Base-by-base conservation (phyloP, 1,140 invertebrate genomes). In the Xylocopa sonorina region DNA sequence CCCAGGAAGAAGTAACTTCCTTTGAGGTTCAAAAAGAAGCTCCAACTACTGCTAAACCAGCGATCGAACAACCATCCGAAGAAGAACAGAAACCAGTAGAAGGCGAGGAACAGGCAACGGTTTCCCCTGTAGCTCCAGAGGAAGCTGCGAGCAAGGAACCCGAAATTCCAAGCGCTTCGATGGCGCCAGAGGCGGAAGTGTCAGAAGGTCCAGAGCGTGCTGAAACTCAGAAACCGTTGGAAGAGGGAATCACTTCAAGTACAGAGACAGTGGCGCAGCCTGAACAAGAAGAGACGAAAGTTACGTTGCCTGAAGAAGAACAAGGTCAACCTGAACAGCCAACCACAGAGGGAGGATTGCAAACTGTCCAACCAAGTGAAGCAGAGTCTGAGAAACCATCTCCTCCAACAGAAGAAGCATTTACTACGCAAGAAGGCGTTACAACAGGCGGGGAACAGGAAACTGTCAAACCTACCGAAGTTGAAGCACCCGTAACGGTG, bases 371-470 rank as follows among this genome's bases (percentile, higher is more conserved):
- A 58, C 58, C 64, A 3, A 43, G 34, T 3, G 78, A 87, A 73
- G 53, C 57, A 71, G 82, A 87, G 51, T 72, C 77, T 6, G 66
- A 73, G 27, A 72, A 67, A 63, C 34, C 62, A 51, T 78, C 72
- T 55, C 38, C 76, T 63, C 46, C 81, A 41, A 14, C 9, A 18
- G 16, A 12, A 5, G 78, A 84, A 78, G 24, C 16, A 0, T 69
- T 73, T 9, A 74, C 63, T 60, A 24, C 75, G 10, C 21, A 60
- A 66, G 46, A 64, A 24, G 62, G 48, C 21, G 21, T 66, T 43
- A 32, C 81, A 27, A 24, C 74, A 58, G 83, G 12, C 24, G 83
- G 86, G 38, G 62, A 63, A 72, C 38, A 73, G n/a, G 51, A 60
- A 72, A 68, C 41, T 16, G 14, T 51, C 46, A 32, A 66, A 63